These are phyloP conservation scores for Parnassius orleans DNA, from an alignment of 2,888 invertebrate species.

Conservation along the genomic window DNA sequence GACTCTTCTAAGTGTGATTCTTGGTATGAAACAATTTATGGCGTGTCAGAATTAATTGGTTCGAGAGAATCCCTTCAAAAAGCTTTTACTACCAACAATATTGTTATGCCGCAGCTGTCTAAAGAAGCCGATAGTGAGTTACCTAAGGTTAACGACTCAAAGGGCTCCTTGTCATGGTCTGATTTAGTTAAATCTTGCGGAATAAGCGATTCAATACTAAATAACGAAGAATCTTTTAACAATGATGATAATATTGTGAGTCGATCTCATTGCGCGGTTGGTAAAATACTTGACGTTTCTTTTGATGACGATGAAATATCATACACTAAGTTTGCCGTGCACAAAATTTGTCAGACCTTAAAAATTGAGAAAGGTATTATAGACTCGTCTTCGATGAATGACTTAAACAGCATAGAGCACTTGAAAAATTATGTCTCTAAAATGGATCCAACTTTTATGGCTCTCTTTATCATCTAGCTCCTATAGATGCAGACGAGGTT, in stretches of 20 bases:
- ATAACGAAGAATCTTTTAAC: conserved; percentile 41
- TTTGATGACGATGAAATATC: conserved; percentile 44
- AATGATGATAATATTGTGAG: conserved; percentile 52
- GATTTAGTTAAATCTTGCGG: conserved; percentile 57
- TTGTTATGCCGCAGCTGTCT: not conserved
- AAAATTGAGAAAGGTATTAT: conserved; percentile 49
- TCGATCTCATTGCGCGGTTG: conserved; percentile 45
- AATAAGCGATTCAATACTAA: conserved; percentile 44
- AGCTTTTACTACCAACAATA: not conserved
- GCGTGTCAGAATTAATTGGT: conserved; percentile 50
- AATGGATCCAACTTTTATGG: conserved; percentile 43
- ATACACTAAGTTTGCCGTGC: conserved; percentile 63
- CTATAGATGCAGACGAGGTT: conserved; percentile 50
- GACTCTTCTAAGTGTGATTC: conserved; percentile 44
- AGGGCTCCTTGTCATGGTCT: conserved; percentile 54
- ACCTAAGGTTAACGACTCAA: conserved; percentile 33
- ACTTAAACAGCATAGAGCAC: conserved; percentile 42
- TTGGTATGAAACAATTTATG: conserved; percentile 69
- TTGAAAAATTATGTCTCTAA: conserved; percentile 33
- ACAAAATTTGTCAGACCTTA: conserved; percentile 61
- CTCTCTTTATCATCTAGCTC: conserved; percentile 59
- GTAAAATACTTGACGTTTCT: conserved; percentile 45
- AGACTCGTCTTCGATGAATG: conserved; percentile 67
- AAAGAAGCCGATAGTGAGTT: conserved; percentile 30
- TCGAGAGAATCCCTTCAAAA: conserved; percentile 15